Conservation (phyloP, 2,113 vertebrate species). For the Pseudorasbora parva region DNA sequence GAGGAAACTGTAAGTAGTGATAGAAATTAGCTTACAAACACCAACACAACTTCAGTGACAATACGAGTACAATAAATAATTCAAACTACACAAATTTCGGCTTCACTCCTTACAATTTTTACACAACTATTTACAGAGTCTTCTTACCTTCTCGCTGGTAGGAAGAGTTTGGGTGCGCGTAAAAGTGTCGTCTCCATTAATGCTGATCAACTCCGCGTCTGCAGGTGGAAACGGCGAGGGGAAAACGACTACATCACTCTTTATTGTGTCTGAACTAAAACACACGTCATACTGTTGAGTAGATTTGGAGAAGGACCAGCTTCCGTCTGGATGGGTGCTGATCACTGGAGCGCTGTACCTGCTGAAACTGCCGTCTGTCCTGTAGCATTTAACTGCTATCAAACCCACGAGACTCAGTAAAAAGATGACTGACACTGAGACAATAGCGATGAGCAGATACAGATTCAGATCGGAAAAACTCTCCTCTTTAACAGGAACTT, state of each 20-base stretch:
- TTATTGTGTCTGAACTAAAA: conserved; percentile 56
- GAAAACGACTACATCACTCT: conserved; percentile 56
- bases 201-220: conserved; percentile 55
- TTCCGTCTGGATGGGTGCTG: conserved; percentile 58
- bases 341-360: conserved; percentile 52
- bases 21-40: not conserved
- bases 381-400: conserved; percentile 48
- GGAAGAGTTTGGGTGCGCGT: conserved; percentile 49
- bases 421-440: conserved; percentile 49
- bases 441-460: conserved; percentile 52
- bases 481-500: conserved; percentile 33
- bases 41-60: not conserved
- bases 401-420: conserved; percentile 47
- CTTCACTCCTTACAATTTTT: not conserved
- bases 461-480: conserved; percentile 45
- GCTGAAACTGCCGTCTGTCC: conserved; percentile 43
- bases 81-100: not conserved
- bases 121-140: not conserved
- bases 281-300: conserved; percentile 58
- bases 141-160: conserved; percentile 30
- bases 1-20: not conserved
- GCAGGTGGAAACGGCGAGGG: conserved; percentile 48
- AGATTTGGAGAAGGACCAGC: conserved; percentile 57
- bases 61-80: not conserved
- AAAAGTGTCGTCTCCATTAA: conserved; percentile 53